phyloP scores from a whole-genome alignment of 2,888 invertebrate species.

The Blera fallax region DNA sequence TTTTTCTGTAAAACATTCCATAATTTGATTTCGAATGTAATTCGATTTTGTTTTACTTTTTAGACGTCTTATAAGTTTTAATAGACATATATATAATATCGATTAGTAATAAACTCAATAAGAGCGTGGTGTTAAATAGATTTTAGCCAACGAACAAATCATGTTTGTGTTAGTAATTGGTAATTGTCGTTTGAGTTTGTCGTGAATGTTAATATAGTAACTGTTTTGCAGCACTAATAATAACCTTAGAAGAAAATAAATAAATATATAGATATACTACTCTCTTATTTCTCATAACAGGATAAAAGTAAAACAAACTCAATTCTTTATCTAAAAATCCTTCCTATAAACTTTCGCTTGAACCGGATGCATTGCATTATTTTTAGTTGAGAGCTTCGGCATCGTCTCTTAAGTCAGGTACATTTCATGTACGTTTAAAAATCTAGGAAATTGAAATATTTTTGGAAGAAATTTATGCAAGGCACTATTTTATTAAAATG shows the following conservation, averaged over 20 bases:
- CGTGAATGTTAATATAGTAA: slow-evolving; percentile 20
- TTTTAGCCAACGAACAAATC: slow-evolving; percentile 47
- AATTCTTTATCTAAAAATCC: not conserved
- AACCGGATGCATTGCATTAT: not conserved
- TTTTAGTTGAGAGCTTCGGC: not conserved
- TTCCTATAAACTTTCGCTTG: not conserved
- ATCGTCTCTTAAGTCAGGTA: not conserved
- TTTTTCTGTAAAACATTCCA: slow-evolving; percentile 44
- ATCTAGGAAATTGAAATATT: slow-evolving; percentile 59
- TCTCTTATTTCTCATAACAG: not conserved
- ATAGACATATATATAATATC: slow-evolving; percentile 7
- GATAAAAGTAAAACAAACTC: not conserved
- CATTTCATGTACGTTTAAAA: slow-evolving; percentile 33
- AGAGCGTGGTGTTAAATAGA: slow-evolving; percentile 28
- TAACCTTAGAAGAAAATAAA: not conserved
- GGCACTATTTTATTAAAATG: slow-evolving; percentile 57
- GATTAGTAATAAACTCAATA: slow-evolving; percentile 27
- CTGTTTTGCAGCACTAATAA: slow-evolving; percentile 21
- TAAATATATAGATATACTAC: not conserved
- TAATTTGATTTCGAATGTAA: slow-evolving; percentile 11
- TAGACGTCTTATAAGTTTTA: not conserved
- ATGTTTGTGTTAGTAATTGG: slow-evolving; percentile 49
- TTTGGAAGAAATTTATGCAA: slow-evolving; percentile 68
- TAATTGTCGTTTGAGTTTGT: slow-evolving; percentile 45
- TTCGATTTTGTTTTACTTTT: slow-evolving; percentile 6